phyloP scores from a whole-genome alignment of 2,113 vertebrate genomes.

The Ceyx cyanopectus region DNA sequence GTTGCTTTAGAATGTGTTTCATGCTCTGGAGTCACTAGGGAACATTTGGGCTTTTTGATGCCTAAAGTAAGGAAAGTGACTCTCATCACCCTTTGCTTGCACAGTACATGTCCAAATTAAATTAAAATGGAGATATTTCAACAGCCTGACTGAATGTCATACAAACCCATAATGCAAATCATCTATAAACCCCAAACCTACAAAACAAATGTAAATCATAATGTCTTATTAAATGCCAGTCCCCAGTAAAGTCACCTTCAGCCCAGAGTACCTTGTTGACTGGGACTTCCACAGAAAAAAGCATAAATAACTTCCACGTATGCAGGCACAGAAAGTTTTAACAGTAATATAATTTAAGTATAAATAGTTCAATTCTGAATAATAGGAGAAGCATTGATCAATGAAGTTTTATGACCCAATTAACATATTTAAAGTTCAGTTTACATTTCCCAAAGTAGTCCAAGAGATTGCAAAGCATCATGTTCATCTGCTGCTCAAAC shows the following conservation, averaged over 20 bases:
- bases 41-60: not conserved
- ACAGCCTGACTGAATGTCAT: not conserved
- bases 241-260: not conserved
- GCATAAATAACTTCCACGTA: not conserved
- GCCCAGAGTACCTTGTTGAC: not conserved
- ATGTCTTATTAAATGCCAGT: not conserved
- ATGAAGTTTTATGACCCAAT: not conserved
- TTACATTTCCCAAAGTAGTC: not conserved
- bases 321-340: not conserved
- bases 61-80: not conserved
- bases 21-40: not conserved
- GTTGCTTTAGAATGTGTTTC: not conserved
- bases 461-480: not conserved
- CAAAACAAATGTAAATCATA: not conserved
- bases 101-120: not conserved
- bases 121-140: not conserved
- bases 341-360: too few relatives aligned
- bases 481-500: not conserved
- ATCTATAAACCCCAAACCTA: not conserved
- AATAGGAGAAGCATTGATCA: not conserved
- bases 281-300: not conserved
- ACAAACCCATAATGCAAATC: not conserved
- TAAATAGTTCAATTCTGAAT: not conserved
- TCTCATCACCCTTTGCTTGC: not conserved
- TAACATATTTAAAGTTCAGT: not conserved